Evolutionary conservation across 2,113 vertebrate genomes (phyloP), one percentile per base, ranked within the genome.

Genomic region (Sceloporus tristichus): DNA sequence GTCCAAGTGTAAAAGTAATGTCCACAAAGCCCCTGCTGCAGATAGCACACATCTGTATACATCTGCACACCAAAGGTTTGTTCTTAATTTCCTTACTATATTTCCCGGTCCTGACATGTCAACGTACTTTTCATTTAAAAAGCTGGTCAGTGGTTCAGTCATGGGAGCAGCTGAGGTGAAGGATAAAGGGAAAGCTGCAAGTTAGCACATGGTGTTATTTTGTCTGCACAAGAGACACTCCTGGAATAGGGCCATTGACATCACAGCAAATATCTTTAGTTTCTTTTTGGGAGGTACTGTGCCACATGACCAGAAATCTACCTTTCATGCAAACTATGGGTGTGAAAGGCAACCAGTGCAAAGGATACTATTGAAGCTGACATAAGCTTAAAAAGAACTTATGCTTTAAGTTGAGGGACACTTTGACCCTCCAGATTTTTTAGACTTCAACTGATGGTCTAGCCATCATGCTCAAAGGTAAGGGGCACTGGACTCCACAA

Each of bases 101-200:
- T 13, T 48, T 66, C 56, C 84, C 38, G 65, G 10, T 40, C 34
- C 84, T 85, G 74, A 78, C 59, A 76, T 11, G 18, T 7, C 42
- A 79, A 54, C 68, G 68, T n/a, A 66, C 40, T 54, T 79, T 27
- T 56, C 25, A 10, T 86, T 85, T 54, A 8, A 86, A 79, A 79
- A 79, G 76, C 23, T 54, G 75, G 85, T 86, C 59, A 79, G 29
- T 54, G 75, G 62, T 79, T 86, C 59, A 79, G 76, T 6, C 23
- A 11, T 38, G 29, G 48, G 76, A 86, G 65, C 85, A 86, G 1
- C 11, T 79, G 62, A 86, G 76, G 29, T 86, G 42, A 79, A 68
- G 54, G 79, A 34, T 53, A 38, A 70, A 38, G 29, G 42, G 19
- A 86, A 86, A 79, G 75, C 65, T 38, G 65, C 48, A 79, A 86